Evolutionary conservation across 2,113 vertebrate genomes (phyloP).

Genomic region (Xyrauchen texanus): DNA sequence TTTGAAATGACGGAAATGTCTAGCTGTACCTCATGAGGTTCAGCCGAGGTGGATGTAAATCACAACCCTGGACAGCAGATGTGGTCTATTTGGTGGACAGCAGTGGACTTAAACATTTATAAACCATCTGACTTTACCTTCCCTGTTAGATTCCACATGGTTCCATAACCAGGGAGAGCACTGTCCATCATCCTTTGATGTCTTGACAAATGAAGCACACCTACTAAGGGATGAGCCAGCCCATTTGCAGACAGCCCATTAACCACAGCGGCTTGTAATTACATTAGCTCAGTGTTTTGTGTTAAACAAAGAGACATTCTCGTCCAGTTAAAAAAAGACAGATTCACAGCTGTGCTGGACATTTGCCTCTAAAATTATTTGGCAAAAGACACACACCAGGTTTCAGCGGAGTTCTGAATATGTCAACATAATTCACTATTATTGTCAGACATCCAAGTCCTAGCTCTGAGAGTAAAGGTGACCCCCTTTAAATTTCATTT

Average conservation of each 20-base stretch:
- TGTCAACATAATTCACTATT: background rate
- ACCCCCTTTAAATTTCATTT: no score
- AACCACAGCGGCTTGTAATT: constrained; percentile 18
- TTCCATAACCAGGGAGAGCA: background rate
- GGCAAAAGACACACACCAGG: constrained; percentile 13
- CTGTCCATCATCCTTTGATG: background rate
- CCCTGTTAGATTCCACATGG: background rate
- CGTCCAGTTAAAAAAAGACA: background rate
- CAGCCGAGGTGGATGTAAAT: background rate
- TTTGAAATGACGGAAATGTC: constrained; percentile 1
- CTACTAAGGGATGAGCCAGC: background rate
- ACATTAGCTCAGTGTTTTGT: constrained; percentile 12
- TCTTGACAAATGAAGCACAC: background rate
- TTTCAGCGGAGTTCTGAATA: background rate
- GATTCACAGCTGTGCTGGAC: constrained; percentile 18
- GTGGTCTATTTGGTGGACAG: constrained; percentile 12
- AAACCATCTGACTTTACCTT: background rate
- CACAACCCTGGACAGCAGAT: constrained; percentile 4
- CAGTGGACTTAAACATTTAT: no score
- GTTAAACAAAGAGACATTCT: constrained; percentile 12
- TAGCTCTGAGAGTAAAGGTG: no score
- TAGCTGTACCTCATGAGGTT: background rate
- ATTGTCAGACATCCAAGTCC: background rate
- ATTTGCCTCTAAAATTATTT: background rate
- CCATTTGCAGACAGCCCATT: constrained; percentile 1